Conservation (phyloP, 2,113 vertebrate species). For the Lepus europaeus region DNA sequence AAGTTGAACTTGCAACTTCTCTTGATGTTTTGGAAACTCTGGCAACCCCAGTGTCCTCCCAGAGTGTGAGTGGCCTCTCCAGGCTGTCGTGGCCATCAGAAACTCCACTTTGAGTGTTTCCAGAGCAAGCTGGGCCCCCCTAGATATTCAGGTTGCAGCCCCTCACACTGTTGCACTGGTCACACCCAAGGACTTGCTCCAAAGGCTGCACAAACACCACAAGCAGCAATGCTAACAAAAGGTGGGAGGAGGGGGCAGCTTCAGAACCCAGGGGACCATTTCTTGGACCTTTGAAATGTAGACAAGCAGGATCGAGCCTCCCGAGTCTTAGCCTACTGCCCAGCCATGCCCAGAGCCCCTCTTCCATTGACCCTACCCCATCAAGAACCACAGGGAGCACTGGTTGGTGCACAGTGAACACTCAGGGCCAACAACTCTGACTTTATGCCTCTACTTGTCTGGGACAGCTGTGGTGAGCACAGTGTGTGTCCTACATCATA, state of each 20-base stretch:
- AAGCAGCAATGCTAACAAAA: neutral
- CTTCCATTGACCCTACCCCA: neutral
- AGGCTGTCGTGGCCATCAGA: neutral
- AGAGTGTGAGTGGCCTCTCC: neutral
- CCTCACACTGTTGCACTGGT: neutral
- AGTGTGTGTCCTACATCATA: neutral
- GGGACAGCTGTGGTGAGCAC: neutral
- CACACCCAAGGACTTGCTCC: neutral
- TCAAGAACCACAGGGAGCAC: neutral
- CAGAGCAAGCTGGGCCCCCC: neutral
- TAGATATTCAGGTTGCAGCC: neutral
- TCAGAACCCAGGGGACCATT: neutral
- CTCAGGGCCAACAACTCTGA: neutral
- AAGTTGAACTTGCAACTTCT: neutral
- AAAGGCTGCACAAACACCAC: neutral
- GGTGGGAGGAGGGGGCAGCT: fast-evolving
- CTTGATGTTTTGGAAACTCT: neutral
- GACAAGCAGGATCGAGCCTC: neutral
- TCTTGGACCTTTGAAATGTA: neutral
- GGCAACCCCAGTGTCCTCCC: neutral
- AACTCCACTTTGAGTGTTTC: neutral
- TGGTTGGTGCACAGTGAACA: neutral
- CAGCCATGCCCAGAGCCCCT: neutral
- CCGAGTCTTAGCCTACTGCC: neutral
- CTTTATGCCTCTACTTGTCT: neutral